Base-by-base conservation (phyloP, 1,140 invertebrate species). In the Drosophila yakuba region DNA sequence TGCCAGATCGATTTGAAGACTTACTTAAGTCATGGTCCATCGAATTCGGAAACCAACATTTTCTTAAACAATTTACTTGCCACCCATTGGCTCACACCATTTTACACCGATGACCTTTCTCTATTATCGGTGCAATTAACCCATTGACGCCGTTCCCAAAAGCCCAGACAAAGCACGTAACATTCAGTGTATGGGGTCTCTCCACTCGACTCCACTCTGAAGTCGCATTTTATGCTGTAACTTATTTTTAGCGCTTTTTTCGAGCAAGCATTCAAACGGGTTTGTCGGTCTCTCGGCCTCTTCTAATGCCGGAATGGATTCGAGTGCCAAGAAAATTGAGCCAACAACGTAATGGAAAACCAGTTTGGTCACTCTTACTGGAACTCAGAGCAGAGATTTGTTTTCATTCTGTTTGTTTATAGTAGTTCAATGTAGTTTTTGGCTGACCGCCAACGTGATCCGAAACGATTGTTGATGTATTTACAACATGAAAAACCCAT, bases 341-440 rank as follows among this genome's bases (percentile, higher is more conserved):
- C 60, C 48, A 76, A 52, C 50, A 50, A 64, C 75, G 75, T 88
- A 69, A 79, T 77, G 54, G 5, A 72, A 88, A 86, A 86, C 83
- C 83, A 71, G 83, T 86, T 88, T 76, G 79, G 51, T 86, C 83
- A 88, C 83, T 88, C 79, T 88, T 88, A 86, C 83, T 86, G 67
- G 68, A 60, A 80, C 78, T 63, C 63, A 44, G 55, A 57, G 36
- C 32, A 23, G 15, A 74, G 67, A 69, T 85, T 69, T 71, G 73
- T 69, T 80, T 67, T 74, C 55, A 54, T 56, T 63, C 44, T 56
- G 55, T 50, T 68, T 76, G 48, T 61, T 63, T 61, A 45, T 36
- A 64, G 39, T 36, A 64, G 35, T 28, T 51, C 39, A 47, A 56
- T 41, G 36, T 14, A 25, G 36, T 23, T 54, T 50, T 51, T 25